Evolutionary conservation across 2,888 invertebrate species (phyloP), one percentile per base, ranked within the genome.

Genomic region (Orthosia cruda): DNA sequence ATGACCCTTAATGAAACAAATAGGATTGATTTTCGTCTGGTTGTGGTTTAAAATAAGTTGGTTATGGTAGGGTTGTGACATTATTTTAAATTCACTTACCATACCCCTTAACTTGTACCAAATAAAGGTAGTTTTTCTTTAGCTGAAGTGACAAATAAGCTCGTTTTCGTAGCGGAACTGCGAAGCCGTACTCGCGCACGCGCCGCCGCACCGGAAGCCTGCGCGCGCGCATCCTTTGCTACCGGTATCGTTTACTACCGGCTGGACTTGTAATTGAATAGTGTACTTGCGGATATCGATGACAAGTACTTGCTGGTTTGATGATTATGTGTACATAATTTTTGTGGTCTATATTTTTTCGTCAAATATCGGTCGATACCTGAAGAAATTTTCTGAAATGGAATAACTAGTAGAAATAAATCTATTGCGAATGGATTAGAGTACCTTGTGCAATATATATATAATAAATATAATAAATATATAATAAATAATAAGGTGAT

Each of bases 131-230:
- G 75, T 32, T 57, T 71, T 80, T 11, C 47, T 15, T 3, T 32
- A 18, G n/a, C 52, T 64, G 7, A 3, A 40, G 4, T 15, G 15
- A 40, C 16, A 12, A n/a, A 13, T 73, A 68, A 18, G 50, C 62
- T 79, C 26, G 63, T 67, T 26, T 54, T 79, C 87, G 83, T 67
- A 84, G 87, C 96, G 96, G 96, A 96, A 96, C 95, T 90, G 88
- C 71, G 96, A 96, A 96, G 96, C 96, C 96, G 91, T 93, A 95
- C 95, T 95, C 93, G 91, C 92, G 94, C 95, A 95, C 95, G 95
- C 94, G 94, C 95, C 95, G 95, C 95, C 95, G 95, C 94, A 94
- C 95, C 95, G 96, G 95, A 95, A 92, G 90, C 90, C 87, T 94
- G 95, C 96, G 96, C 94, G 87, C 84, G 95, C 96, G 96, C 96